Conservation (phyloP, 2,888 invertebrate genomes). For the Drosophila mimica region DNA sequence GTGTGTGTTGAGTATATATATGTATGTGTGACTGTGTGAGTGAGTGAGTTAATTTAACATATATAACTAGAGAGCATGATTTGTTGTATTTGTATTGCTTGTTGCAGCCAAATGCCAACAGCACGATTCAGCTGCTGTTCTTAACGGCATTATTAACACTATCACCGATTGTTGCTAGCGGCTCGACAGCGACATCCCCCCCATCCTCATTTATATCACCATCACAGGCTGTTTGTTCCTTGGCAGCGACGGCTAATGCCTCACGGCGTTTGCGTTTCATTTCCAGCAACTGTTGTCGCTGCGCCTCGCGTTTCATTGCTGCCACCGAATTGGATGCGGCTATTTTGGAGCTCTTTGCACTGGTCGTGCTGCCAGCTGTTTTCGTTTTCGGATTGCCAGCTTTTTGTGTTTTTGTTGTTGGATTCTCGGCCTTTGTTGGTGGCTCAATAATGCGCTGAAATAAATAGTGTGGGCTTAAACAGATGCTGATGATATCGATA, state of each 20-base stretch:
- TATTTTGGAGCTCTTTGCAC: slow-evolving; percentile 55
- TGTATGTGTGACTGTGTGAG: slow-evolving; percentile 39
- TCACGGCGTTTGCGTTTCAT: slow-evolving; percentile 84
- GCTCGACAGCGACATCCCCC: slow-evolving; percentile 33
- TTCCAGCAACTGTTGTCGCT: slow-evolving; percentile 92
- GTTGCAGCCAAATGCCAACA: slow-evolving; percentile 25
- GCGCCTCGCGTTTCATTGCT: slow-evolving; percentile 88
- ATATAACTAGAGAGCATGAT: slow-evolving; percentile 69
- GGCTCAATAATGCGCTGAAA: slow-evolving; percentile 42
- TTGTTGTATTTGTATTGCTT: slow-evolving; percentile 35
- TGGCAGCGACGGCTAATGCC: slow-evolving; percentile 70
- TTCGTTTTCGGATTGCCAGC: slow-evolving; percentile 64
- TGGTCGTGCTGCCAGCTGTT: slow-evolving; percentile 33
- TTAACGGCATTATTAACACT: slow-evolving; percentile 51
- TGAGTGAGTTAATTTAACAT: slow-evolving; percentile 47
- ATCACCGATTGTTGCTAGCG: slow-evolving; percentile 45
- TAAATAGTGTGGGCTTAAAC: not conserved
- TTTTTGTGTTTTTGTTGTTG: slow-evolving; percentile 63
- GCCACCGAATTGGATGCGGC: slow-evolving; percentile 80
- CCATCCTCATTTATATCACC: slow-evolving; percentile 8
- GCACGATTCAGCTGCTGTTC: slow-evolving; percentile 75
- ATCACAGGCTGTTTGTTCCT: slow-evolving; percentile 43
- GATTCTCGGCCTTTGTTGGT: slow-evolving; percentile 38
- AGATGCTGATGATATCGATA: not conserved
- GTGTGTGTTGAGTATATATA: slow-evolving; percentile 33